Evolutionary conservation across 1,140 invertebrate genomes (phyloP).

Genomic region (Sycobia sp.): DNA sequence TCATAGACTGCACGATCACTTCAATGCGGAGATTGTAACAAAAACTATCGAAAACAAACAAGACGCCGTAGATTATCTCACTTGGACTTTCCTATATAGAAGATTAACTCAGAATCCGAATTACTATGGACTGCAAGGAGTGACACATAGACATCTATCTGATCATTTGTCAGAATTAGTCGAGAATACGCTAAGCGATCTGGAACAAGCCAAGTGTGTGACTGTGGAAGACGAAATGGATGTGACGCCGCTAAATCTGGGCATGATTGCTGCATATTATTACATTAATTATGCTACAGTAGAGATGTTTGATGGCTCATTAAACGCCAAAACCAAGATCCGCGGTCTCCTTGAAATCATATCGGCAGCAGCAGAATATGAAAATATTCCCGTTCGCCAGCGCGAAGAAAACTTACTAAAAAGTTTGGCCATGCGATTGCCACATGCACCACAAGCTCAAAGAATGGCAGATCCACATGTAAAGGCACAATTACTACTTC

Average conservation of each 20-base stretch:
- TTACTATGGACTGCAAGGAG: conserved; percentile 97
- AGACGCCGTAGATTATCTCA: conserved; percentile 98
- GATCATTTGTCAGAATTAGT: conserved; percentile 98
- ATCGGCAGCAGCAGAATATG: conserved; percentile 96
- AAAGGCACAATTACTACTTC: conserved; percentile 94
- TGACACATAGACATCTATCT: conserved; percentile 95
- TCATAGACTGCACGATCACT: conserved; percentile 97
- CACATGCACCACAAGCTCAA: conserved; percentile 70
- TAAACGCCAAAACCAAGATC: conserved; percentile 98
- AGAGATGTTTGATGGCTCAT: conserved; percentile 94
- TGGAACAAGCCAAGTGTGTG: conserved; percentile 98
- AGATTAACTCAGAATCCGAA: conserved; percentile 99
- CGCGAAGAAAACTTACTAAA: conserved; percentile 90
- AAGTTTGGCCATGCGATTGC: conserved; percentile 76
- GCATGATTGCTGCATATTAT: conserved; percentile 99
- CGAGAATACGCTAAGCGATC: conserved; percentile 91
- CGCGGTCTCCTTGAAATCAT: conserved; percentile 97
- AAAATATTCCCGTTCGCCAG: conserved; percentile 91
- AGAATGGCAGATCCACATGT: conserved; percentile 96
- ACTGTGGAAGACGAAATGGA: conserved; percentile 98
- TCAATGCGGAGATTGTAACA: conserved; percentile 99
- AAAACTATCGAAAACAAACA: conserved; percentile 99
- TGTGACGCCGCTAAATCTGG: conserved; percentile 92
- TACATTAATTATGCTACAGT: conserved; percentile 99
- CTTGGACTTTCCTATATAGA: conserved; percentile 98